Evolutionary conservation across 2,113 vertebrate species (phyloP).

Genomic region (Epinephelus lanceolatus): DNA sequence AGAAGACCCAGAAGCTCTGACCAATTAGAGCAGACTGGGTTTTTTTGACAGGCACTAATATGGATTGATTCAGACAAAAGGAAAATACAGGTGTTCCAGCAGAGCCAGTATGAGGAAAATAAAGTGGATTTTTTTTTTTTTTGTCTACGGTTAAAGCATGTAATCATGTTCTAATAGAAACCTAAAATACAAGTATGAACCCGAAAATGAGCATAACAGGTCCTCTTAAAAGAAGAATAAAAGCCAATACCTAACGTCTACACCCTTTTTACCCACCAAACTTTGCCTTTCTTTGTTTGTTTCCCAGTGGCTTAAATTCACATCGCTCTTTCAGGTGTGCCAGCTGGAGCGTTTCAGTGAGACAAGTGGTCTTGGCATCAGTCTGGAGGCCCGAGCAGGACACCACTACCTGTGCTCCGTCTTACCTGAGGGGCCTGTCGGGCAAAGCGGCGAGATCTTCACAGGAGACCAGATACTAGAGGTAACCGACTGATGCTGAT

Average conservation of each 20-base stretch:
- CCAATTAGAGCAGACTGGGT: too few relatives aligned
- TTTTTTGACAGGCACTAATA: too few relatives aligned
- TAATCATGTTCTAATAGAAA: too few relatives aligned
- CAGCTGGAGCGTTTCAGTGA: conserved; percentile 92
- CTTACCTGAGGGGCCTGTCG: conserved; percentile 92
- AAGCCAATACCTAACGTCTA: not conserved
- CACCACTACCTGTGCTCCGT: conserved; percentile 94
- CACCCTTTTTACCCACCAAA: not conserved
- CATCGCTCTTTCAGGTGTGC: conserved; percentile 84
- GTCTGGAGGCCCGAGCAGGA: conserved; percentile 91
- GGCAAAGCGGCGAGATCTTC: conserved; percentile 88
- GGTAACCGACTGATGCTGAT: conserved; percentile 76
- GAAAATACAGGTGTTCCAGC: too few relatives aligned
- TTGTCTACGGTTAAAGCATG: too few relatives aligned
- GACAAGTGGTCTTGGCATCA: conserved; percentile 92
- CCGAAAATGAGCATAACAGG: not conserved
- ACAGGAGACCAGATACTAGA: conserved; percentile 93
- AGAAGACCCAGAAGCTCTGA: too few relatives aligned
- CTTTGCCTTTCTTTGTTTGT: not conserved
- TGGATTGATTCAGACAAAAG: too few relatives aligned
- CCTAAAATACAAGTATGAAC: too few relatives aligned
- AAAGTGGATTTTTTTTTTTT: too few relatives aligned
- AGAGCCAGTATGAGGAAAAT: too few relatives aligned
- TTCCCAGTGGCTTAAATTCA: not conserved
- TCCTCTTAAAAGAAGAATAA: too few relatives aligned